Base-by-base conservation (phyloP, 2,888 invertebrate genomes). In the Xanthostigma xanthostigma region DNA sequence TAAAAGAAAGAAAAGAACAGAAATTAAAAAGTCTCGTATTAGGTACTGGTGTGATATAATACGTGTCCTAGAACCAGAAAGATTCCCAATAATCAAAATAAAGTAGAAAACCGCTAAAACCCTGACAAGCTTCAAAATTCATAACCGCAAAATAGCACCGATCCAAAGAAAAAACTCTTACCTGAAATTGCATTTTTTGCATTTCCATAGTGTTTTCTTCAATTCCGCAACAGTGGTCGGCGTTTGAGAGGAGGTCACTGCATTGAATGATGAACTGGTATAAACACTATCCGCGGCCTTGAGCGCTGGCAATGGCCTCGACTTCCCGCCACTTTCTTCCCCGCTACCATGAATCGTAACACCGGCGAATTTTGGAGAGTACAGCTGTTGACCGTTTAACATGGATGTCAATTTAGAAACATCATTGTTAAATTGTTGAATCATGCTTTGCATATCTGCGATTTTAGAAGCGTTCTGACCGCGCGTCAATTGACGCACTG, bases 101-200 rank as follows among this genome's bases (percentile, higher is more conserved):
- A 55, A 39, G 35, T 43, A 51, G 50, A 37, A 13, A 52, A 35
- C 35, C 27, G 34, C 27, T 45, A 36, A 34, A 46, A 13, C 8
- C 35, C n/a, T n/a, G 40, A 49, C 35, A 42, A 44, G 14, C 41
- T 27, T 27, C 27, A 27, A 27, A 27, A 27, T 27, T 27, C 27
- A 27, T 27, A 27, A 27, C 27, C 27, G 27, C 27, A 27, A 3
- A 27, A 27, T 14, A 27, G 27, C 27, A 27, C 27, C 27, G 5
- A 27, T 27, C 6, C 27, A 27, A 46, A 40, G 43, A 38, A 41
- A 42, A 47, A 47, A 41, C 48, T 69, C 74, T 74, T 66, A 87
- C 87, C 80, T 83, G 67, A 85, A 92, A 63, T 83, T 80, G 67
- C 93, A 94, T 62, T 86, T 86, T 67, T 89, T 89, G 67, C 93